Base-by-base conservation (phyloP, 2,797 vertebrate species). In the Enteromius paludinosus region DNA sequence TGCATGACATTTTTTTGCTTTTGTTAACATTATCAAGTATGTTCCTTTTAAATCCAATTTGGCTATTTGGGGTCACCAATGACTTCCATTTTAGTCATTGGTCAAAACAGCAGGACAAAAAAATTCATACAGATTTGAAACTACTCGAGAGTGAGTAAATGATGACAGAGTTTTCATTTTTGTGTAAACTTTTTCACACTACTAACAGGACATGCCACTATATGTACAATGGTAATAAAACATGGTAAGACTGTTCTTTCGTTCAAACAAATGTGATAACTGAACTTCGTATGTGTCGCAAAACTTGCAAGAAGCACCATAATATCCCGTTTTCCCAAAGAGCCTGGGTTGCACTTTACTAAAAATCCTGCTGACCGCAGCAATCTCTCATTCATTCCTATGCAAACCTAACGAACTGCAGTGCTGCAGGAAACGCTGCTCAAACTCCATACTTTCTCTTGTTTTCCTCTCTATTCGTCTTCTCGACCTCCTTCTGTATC, bases 401-500 rank as follows among this genome's bases (percentile, higher is more conserved):
- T 72, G 47, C 1, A 5, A 73, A 54, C 47, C 47, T 18, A 45
- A 76, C 18, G 38, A 28, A 18, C 74, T 77, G 25, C 23, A 35
- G 17, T 28, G 43, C 14, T 61, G 35, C 38, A 33, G 23, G 41
- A 78, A 47, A 10, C 23, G 9, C 23, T 38, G 54, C 49, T 43
- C 52, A 65, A 72, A 49, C 23, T 30, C 41, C 17, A n/a, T n/a
- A 64, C 8, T 61, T 33, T 47, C 43, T 77, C 47, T 71, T 66
- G 17, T 71, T 45, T 80, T 38, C 77, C 18, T 78, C 77, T 79
- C 43, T 80, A 49, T 76, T 14, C 28, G 0, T 78, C 41, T 80
- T 20, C 64, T 79, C 23, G 62, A 73, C 77, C 80, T 79, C 68
- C 43, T 66, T 73, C 41, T 62, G 30, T 54, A 62, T 78, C 68